Conservation (phyloP, 2,888 invertebrate species). For the Xylota segnis region DNA sequence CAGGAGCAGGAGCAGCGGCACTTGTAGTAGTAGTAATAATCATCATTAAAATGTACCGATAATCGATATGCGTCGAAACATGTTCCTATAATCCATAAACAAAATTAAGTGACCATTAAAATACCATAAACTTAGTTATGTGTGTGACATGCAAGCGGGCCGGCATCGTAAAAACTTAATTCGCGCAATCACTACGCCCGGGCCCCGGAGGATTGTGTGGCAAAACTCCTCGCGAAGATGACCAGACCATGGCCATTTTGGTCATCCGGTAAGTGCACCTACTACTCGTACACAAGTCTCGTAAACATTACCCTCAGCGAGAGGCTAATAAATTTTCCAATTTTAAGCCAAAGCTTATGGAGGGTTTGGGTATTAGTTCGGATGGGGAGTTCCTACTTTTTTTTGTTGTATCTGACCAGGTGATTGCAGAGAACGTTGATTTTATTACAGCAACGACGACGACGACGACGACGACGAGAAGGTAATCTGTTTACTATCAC, state of each 20-base stretch:
- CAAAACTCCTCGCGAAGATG: slow-evolving; percentile 43
- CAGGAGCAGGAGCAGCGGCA: slow-evolving; percentile 72
- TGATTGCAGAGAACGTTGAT: neutral
- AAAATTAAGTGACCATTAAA: slow-evolving; percentile 85
- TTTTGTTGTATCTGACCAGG: slow-evolving; percentile 6
- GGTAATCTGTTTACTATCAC: slow-evolving; percentile 27
- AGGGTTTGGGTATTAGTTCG: neutral
- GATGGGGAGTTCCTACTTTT: neutral
- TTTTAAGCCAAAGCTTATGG: slow-evolving; percentile 68
- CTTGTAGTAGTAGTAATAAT: slow-evolving; percentile 73
- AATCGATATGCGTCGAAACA: slow-evolving; percentile 80
- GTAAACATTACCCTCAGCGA: slow-evolving; percentile 76
- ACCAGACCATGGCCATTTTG: slow-evolving; percentile 61
- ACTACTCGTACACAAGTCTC: slow-evolving; percentile 61
- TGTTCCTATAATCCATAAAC: slow-evolving; percentile 84
- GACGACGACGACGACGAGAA: slow-evolving; percentile 8
- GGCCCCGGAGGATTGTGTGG: slow-evolving; percentile 22
- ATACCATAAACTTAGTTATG: slow-evolving; percentile 84
- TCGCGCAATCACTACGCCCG: slow-evolving; percentile 75
- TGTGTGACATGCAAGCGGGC: slow-evolving; percentile 75
- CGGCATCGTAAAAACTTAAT: slow-evolving; percentile 78
- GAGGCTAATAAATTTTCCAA: slow-evolving; percentile 77
- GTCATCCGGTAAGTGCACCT: slow-evolving; percentile 77
- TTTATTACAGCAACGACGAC: slow-evolving; percentile 27
- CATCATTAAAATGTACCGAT: slow-evolving; percentile 81